A percentile compares a stretch with the other conserved stretches of the same genome.
Conservation (phyloP, 2,797 vertebrate species). For the Tolypeutes matacus region DNA sequence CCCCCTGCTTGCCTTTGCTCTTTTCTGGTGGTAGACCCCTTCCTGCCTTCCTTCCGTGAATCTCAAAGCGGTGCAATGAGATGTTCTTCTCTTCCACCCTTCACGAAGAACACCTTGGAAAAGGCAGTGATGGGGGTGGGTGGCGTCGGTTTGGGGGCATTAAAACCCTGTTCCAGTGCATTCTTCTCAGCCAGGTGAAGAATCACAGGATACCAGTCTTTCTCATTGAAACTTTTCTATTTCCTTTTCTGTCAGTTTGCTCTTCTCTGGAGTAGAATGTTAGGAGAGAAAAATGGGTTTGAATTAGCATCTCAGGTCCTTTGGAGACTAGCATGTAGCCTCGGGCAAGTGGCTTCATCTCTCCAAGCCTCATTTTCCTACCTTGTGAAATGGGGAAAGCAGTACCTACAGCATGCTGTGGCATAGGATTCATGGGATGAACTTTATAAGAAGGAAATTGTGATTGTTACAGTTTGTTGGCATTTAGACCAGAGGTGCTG, state of each 20-base stretch:
- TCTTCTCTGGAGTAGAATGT: not conserved
- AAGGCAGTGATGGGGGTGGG: not conserved
- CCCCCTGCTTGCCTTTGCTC: not conserved
- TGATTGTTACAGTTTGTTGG: not conserved
- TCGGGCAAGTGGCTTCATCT: not conserved
- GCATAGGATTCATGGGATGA: fast-evolving
- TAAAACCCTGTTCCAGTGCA: not conserved
- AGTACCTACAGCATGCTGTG: fast-evolving
- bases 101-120: not conserved
- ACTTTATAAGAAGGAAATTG: not conserved
- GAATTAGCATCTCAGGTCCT: not conserved
- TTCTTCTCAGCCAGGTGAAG: not conserved
- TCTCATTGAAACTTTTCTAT: not conserved
- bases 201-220: not conserved
- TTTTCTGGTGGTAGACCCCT: not conserved
- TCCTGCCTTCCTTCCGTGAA: not conserved
- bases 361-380: not conserved
- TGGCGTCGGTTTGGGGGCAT: too few species aligned
- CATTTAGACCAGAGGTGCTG: not conserved
- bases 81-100: not conserved
- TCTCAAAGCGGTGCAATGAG: not conserved
- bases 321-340: too few species aligned
- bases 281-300: not conserved
- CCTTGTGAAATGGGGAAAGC: not conserved
- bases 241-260: not conserved